These are phyloP conservation scores for Pygmarrhopalites habei DNA, from an alignment of 1,140 invertebrate genomes.

Conservation along the genomic window DNA sequence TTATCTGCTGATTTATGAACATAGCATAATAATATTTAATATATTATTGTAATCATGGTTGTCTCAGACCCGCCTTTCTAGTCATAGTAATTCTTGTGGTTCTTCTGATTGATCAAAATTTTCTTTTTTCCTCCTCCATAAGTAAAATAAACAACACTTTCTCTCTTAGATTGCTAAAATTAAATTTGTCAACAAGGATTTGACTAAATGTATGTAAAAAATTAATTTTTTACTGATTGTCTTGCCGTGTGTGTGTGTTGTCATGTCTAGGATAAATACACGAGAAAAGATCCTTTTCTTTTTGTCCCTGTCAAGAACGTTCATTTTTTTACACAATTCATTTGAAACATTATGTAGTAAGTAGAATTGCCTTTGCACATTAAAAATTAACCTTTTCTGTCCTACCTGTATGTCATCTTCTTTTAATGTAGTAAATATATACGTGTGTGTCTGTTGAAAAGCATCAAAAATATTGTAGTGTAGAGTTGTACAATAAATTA, in stretches of 20 bases:
- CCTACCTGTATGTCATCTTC: neutral
- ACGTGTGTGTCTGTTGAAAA: neutral
- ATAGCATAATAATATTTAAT: no score
- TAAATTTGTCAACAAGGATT: neutral
- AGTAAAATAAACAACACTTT: no score
- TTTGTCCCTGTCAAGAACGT: neutral
- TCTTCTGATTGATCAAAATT: no score
- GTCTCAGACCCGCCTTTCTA: no score
- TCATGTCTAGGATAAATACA: neutral
- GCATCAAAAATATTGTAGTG: neutral
- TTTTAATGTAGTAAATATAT: neutral
- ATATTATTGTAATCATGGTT: no score
- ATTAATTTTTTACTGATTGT: neutral
- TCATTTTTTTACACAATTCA: neutral
- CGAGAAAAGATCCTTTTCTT: neutral
- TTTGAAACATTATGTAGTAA: neutral
- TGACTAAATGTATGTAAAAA: neutral
- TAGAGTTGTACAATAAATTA: neutral
- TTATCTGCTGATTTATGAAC: no score
- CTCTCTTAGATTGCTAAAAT: no score
- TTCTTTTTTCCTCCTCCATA: no score
- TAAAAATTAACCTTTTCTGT: neutral
- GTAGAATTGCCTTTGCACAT: neutral
- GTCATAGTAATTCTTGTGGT: no score
- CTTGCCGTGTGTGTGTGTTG: neutral